Percentiles rank a stretch among this genome's conserved stretches.
Conservation (phyloP, 2,113 vertebrate genomes). For the Potamarius usumacintae region DNA sequence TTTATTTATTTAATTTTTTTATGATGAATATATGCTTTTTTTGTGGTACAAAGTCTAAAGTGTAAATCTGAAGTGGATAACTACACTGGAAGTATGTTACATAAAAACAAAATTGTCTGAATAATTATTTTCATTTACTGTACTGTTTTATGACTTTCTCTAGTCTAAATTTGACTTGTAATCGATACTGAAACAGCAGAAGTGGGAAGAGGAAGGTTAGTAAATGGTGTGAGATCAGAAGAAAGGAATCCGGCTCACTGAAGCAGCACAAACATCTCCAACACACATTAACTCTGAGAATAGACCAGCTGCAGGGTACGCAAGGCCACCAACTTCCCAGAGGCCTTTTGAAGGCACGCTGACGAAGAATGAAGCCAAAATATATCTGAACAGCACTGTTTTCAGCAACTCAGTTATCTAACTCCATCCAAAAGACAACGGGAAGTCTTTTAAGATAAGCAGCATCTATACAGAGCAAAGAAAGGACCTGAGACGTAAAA, state of each 20-base stretch:
- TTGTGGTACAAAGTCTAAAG: too few relatives aligned
- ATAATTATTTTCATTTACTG: background rate
- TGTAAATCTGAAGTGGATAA: background rate
- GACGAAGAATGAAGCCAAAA: too few relatives aligned
- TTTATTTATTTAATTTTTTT: too few relatives aligned
- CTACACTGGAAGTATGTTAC: background rate
- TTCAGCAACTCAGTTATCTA: background rate
- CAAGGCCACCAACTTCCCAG: slow-evolving; percentile 62
- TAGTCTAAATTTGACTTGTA: background rate
- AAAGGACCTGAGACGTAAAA: background rate
- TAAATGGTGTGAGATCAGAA: slow-evolving; percentile 51
- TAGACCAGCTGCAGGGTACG: slow-evolving; percentile 53
- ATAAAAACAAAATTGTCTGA: background rate
- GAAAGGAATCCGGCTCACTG: slow-evolving; percentile 56
- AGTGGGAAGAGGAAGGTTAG: background rate
- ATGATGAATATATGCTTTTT: too few relatives aligned
- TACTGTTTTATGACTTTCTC: background rate
- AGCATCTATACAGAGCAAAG: background rate
- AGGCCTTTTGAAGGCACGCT: background rate
- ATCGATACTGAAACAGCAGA: background rate
- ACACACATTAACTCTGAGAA: slow-evolving; percentile 63
- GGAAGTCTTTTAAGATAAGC: background rate
- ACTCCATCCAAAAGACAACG: background rate
- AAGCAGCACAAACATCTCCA: slow-evolving; percentile 49
- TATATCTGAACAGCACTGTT: background rate